These are phyloP conservation scores for Hedya salicella DNA, from an alignment of 2,888 invertebrate species.

Conservation along the genomic window DNA sequence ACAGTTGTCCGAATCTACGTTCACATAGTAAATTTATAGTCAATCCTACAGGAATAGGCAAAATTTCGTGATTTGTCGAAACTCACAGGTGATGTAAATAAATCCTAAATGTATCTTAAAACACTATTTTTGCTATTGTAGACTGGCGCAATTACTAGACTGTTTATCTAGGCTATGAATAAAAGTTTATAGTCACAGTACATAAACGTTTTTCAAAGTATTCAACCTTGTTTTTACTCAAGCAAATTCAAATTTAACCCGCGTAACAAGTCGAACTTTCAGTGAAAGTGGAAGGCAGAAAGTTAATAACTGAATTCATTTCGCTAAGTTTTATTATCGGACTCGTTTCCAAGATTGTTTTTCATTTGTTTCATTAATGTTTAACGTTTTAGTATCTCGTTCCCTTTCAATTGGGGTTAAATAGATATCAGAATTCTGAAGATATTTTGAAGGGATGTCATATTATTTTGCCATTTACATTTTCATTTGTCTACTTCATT, in stretches of 20 bases:
- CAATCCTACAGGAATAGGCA: too few species aligned
- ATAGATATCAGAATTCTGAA: neutral
- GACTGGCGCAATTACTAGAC: neutral
- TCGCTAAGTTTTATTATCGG: constrained; percentile 10
- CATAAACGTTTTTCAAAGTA: neutral
- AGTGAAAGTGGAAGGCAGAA: neutral
- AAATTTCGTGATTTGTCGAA: neutral
- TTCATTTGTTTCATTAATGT: constrained; percentile 3
- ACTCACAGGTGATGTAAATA: too few species aligned
- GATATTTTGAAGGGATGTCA: neutral
- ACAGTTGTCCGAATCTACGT: too few species aligned
- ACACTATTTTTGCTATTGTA: neutral
- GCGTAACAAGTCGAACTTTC: neutral
- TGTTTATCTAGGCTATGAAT: neutral
- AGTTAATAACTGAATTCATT: neutral
- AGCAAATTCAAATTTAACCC: constrained; percentile 15
- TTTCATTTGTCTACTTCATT: neutral
- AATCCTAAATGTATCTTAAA: too few species aligned
- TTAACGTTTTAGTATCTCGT: neutral
- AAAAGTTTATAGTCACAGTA: too few species aligned
- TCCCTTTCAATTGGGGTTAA: neutral
- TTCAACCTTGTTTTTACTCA: neutral
- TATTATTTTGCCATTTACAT: neutral
- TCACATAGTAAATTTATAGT: too few species aligned
- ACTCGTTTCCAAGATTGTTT: constrained; percentile 4